Evolutionary conservation across 2,113 vertebrate genomes (phyloP).

Genomic region (Plecotus auritus): DNA sequence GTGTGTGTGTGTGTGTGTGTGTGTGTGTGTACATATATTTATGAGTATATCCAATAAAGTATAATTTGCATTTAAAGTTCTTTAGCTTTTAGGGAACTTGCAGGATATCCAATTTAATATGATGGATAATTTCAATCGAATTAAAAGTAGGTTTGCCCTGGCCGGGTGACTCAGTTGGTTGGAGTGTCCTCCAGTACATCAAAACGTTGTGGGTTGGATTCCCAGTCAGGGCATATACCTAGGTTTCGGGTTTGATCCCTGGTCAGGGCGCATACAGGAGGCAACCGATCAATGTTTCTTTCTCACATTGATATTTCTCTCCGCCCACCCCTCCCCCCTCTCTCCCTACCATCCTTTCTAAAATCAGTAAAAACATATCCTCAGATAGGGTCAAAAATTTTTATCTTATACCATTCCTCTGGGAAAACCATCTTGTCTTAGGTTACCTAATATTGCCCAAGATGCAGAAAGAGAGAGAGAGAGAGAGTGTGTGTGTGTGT

Average conservation of each 20-base stretch:
- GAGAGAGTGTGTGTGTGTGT: not conserved
- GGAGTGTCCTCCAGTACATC: no score
- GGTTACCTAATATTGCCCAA: not conserved
- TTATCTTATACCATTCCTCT: no score
- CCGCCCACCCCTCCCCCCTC: not conserved
- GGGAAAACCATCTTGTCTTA: conserved; percentile 5
- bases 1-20: not conserved
- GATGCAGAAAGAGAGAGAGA: not conserved
- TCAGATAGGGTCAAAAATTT: not conserved
- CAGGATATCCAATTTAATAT: not conserved
- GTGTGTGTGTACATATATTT: not conserved
- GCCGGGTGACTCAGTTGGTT: not conserved
- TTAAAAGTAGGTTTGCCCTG: not conserved
- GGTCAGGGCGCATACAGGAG: no score
- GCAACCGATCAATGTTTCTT: no score
- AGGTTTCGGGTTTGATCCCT: no score
- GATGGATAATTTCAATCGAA: not conserved
- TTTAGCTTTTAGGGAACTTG: not conserved
- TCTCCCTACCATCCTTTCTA: not conserved
- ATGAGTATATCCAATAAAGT: not conserved
- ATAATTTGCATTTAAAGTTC: conserved; percentile 24
- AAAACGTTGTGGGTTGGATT: not conserved
- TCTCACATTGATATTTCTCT: no score
- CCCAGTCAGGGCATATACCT: not conserved
- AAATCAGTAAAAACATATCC: no score